These are phyloP conservation scores for honey bee (Apis mellifera) DNA, from an alignment of 1,140 invertebrate genomes.

Conservation along the genomic window Amel_HAv3.1 CM009939.2:7994501-7995000, in stretches of 20 bases:
- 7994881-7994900: conserved; percentile 6
- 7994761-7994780: background rate
- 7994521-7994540: no score
- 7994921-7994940: conserved; percentile 85
- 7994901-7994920: conserved; percentile 71
- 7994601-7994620: no score
- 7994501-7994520: background rate
- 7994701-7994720: no score
- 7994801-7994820: conserved; percentile 18
- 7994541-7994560: no score
- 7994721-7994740: background rate
- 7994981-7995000: conserved; percentile 78
- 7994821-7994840: conserved; percentile 4
- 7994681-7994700: no score
- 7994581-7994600: background rate
- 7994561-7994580: background rate
- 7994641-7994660: background rate
- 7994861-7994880: background rate
- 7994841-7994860: conserved; percentile 13
- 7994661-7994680: no score
- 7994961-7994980: conserved; percentile 87
- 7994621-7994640: background rate
- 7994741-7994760: background rate
- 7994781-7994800: conserved; percentile 9
- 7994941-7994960: conserved; percentile 88